These are phyloP conservation scores for Carettochelys insculpta DNA, from an alignment of 2,113 vertebrate species.

Conservation along the genomic window DNA sequence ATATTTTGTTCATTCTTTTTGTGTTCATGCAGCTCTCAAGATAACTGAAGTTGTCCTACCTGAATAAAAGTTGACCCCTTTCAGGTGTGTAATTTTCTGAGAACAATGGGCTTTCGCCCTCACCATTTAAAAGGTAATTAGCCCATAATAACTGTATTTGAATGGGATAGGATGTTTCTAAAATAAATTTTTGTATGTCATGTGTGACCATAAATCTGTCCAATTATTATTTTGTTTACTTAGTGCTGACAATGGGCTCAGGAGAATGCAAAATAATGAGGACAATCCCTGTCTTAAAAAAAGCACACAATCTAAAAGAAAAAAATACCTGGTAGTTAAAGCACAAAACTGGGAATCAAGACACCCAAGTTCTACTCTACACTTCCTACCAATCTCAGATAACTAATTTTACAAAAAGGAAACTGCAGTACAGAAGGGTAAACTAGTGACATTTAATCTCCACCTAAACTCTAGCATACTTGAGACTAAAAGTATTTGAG, in stretches of 20 bases:
- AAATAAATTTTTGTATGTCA: conserved; percentile 32
- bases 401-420: neutral
- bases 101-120: conserved; percentile 46
- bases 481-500: conserved; percentile 1
- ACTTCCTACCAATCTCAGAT: conserved; percentile 12
- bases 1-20: neutral
- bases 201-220: neutral
- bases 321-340: neutral
- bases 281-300: neutral
- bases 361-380: neutral
- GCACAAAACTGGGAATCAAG: neutral
- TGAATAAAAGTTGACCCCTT: conserved; percentile 1
- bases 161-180: conserved; percentile 47
- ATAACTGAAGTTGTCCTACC: neutral
- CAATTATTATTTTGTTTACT: conserved; percentile 16
- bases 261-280: neutral
- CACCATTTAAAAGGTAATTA: conserved; percentile 31
- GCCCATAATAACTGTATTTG: conserved; percentile 14
- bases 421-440: too few species aligned
- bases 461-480: neutral
- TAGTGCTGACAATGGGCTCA: conserved; percentile 8
- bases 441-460: conserved; percentile 43
- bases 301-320: neutral
- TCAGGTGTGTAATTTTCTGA: conserved; percentile 49
- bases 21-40: neutral